Conservation (phyloP, 2,113 vertebrate species). For the Trematomus loennbergii region DNA sequence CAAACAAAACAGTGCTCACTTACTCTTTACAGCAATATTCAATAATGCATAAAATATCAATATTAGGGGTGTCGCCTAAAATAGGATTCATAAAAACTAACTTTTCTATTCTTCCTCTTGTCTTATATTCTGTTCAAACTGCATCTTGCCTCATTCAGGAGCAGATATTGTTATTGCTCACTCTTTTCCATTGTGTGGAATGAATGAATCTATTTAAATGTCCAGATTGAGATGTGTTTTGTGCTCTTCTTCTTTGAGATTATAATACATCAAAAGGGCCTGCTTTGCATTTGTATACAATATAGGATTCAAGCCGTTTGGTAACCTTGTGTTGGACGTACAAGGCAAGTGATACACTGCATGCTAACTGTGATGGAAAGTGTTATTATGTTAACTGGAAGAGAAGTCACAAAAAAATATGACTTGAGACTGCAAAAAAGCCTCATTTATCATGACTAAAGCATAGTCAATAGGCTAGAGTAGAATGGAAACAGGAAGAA, state of each 20-base stretch:
- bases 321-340: neutral
- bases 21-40: neutral
- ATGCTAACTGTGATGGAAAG: neutral
- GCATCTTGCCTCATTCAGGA: neutral
- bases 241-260: neutral
- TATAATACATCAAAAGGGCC: neutral
- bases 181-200: neutral
- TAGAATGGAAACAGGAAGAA: neutral
- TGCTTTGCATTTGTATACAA: neutral
- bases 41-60: neutral
- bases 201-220: neutral
- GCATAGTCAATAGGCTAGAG: neutral
- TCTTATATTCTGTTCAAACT: neutral
- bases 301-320: neutral
- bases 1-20: neutral
- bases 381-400: neutral
- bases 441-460: neutral
- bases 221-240: too few species aligned
- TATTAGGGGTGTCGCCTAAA: neutral
- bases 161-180: neutral
- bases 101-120: neutral
- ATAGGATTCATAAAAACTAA: neutral
- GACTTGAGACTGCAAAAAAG: neutral
- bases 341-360: neutral
- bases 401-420: neutral